Base-by-base conservation (phyloP, 2,888 invertebrate genomes). In the Luffia ferchaultella region DNA sequence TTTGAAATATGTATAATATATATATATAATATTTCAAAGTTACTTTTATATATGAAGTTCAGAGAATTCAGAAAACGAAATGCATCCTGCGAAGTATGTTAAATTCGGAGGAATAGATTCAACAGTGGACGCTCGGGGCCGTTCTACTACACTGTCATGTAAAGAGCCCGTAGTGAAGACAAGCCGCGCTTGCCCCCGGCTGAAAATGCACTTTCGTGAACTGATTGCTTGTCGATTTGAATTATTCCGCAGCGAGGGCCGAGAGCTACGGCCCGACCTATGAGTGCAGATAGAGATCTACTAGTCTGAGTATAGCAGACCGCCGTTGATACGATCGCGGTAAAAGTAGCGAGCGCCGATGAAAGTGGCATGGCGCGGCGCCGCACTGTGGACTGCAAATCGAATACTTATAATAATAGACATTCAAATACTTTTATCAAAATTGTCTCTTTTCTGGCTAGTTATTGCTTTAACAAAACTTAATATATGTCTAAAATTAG, bases 171-270 rank as follows among this genome's bases (percentile, higher is more conserved):
- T 12, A 3, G 30, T 3, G 5, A 3, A 30, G 30, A 30, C 30
- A 12, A 30, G 30, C n/a, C 30, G 30, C 30, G 63, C 62, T 61
- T 64, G 64, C 76, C 79, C 79, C 66, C 68, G 77, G 82, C 78
- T 66, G 70, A 73, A 80, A 83, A 76, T 82, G 78, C 80, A 80
- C 80, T 82, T 78, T 76, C 70, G 64, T 68, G 68, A 71, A 75
- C 60, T 71, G 76, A 80, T 79, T 74, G 76, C 72, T 72, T 73
- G 74, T 74, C 76, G 71, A 78, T 73, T 66, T 66, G 64, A 71
- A 73, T 76, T 76, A 75, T 73, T 70, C 68, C 68, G 61, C 62
- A 63, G 65, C 62, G 62, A 61, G 62, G 57, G 58, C 19, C 9
- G 46, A 41, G 42, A n/a, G 46, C 42, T 50, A 42, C 46, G 16